A percentile compares a stretch with the other conserved stretches of the same genome.
Conservation (phyloP, 2,797 vertebrate species). For the Lithobates sylvaticus region DNA sequence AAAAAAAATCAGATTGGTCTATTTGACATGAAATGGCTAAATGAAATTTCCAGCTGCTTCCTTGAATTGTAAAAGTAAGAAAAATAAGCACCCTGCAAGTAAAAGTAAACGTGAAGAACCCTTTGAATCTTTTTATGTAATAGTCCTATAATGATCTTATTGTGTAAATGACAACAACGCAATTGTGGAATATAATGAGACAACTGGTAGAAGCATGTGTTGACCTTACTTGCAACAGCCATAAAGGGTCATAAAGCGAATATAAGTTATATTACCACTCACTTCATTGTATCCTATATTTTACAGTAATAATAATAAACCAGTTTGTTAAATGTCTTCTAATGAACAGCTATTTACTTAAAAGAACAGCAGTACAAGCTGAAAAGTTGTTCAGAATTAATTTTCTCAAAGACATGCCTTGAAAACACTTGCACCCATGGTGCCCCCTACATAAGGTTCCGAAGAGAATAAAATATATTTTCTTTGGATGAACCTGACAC, state of each 20-base stretch:
- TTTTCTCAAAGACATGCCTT: slow-evolving; percentile 36
- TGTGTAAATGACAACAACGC: no score
- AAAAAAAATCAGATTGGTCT: no score
- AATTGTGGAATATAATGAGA: no score
- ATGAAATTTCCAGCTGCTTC: neutral
- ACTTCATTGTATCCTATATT: neutral
- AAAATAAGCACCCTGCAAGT: neutral
- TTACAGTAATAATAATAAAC: slow-evolving; percentile 1
- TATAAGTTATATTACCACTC: slow-evolving; percentile 5
- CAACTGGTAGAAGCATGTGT: no score
- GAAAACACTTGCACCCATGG: slow-evolving; percentile 59
- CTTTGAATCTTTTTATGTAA: no score
- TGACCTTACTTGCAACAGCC: neutral
- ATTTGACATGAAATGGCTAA: neutral
- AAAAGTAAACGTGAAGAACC: no score
- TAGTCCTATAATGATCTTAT: no score
- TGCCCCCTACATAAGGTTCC: slow-evolving; percentile 1
- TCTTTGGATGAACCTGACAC: slow-evolving; percentile 5
- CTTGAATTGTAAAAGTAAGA: neutral
- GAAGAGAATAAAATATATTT: slow-evolving; percentile 23
- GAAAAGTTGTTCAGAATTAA: slow-evolving; percentile 12
- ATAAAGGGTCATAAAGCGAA: neutral
- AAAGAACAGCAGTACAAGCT: neutral
- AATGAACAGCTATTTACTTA: neutral
- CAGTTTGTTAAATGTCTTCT: slow-evolving; percentile 4